Base-by-base conservation (phyloP, 1,140 invertebrate genomes). In the Papilio xuthus region DNA sequence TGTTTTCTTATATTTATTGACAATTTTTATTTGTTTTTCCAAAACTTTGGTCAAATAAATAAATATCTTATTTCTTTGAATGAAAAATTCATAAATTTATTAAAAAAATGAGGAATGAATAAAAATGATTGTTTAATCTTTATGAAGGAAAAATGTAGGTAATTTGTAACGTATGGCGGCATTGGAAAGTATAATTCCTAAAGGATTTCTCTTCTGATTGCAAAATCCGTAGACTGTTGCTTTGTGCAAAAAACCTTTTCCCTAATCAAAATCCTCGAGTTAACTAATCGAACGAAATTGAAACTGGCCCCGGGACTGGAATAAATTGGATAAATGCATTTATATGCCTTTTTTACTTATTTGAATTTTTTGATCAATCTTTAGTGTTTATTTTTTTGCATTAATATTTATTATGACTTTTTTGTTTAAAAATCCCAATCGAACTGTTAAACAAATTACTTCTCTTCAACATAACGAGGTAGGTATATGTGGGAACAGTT, bases 211-310 rank as follows among this genome's bases (percentile, higher is more conserved):
- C n/a, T 72, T n/a, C 41, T 42, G 70, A 44, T 72, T 72, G 70
- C 70, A 72, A 72, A 72, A 72, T 72, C 70, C 70, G 42, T 47
- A 42, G 70, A 44, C 70, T 44, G 70, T 72, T 72, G 20, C 70
- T 72, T 42, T 72, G 70, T 72, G 20, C 23, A 72, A 72, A 72
- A 70, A 72, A 72, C 70, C 70, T 72, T 72, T 72, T 44, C 70
- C 70, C 20, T 72, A 72, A 72, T 44, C 37, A 47, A 72, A 72
- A 47, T 72, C 41, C 70, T 72, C 41, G 42, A 44, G 41, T 72
- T 72, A 44, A 44, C 41, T 72, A 44, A 72, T 44, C 70, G 70
- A 72, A n/a, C 70, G 37, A 44, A 44, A 72, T 72, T 72, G 41
- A 44, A 72, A 72, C 70, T 72, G 42, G 70, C n/a, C 41, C 60